These are phyloP conservation scores for Lagria hirta DNA, from an alignment of 2,888 invertebrate species.

Conservation along the genomic window DNA sequence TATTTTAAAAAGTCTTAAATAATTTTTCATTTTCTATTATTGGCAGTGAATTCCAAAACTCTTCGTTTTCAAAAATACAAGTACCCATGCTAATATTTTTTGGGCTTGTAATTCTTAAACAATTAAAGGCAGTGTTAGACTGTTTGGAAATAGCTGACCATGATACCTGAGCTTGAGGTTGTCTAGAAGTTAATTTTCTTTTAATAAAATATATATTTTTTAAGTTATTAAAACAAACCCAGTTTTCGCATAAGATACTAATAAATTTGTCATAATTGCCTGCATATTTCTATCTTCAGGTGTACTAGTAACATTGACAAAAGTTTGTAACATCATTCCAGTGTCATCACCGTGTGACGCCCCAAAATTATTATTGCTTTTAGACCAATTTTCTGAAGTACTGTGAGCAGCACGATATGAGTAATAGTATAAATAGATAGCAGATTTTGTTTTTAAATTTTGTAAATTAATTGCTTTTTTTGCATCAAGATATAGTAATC, in stretches of 20 bases:
- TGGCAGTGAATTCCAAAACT: conserved; percentile 14
- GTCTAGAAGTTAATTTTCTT: conserved; percentile 14
- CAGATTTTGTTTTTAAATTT: conserved; percentile 1
- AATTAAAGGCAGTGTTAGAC: background rate
- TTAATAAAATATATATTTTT: background rate
- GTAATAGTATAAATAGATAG: conserved; percentile 9
- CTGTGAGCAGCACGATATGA: conserved; percentile 6
- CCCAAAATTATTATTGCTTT: conserved; percentile 48
- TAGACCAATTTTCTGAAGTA: conserved; percentile 47
- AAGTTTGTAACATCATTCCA: conserved; percentile 55
- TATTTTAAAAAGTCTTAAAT: too few species aligned
- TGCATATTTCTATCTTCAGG: conserved; percentile 57
- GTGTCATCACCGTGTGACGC: conserved; percentile 67
- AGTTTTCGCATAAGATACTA: conserved; percentile 57
- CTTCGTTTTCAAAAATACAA: background rate
- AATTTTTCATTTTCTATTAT: conserved; percentile 15
- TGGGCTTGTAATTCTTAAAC: conserved; percentile 5
- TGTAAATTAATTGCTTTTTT: conserved; percentile 11
- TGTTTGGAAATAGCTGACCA: conserved; percentile 48
- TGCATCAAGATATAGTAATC: conserved; percentile 1
- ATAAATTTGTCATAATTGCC: conserved; percentile 56
- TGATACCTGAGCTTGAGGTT: conserved; percentile 31
- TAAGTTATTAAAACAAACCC: conserved; percentile 54
- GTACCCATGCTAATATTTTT: background rate
- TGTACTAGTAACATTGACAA: conserved; percentile 46